These are phyloP conservation scores for Calameuta idolon DNA, from an alignment of 2,888 invertebrate species.

Conservation along the genomic window DNA sequence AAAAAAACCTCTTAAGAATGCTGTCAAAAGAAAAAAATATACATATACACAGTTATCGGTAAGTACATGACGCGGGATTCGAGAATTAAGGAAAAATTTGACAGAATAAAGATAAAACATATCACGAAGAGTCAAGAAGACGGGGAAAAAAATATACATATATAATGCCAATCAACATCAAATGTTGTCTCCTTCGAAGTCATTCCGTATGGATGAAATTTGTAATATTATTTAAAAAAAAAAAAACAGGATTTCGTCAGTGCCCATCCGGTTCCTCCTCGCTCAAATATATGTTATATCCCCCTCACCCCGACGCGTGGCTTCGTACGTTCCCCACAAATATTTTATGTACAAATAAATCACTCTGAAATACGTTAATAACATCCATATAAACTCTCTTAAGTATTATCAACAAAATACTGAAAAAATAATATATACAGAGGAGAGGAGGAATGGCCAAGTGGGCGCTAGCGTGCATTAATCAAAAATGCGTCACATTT, in stretches of 20 bases:
- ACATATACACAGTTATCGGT: neutral
- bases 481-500: neutral
- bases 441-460: conserved; percentile 18
- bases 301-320: neutral
- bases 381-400: conserved; percentile 49
- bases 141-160: neutral
- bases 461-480: neutral
- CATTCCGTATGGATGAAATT: conserved; percentile 5
- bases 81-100: neutral
- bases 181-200: conserved; percentile 9
- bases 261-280: conserved; percentile 4
- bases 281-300: conserved; percentile 17
- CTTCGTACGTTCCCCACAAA: conserved; percentile 22
- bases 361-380: conserved; percentile 44
- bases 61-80: neutral
- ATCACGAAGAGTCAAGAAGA: neutral
- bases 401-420: conserved; percentile 47
- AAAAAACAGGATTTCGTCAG: conserved; percentile 5
- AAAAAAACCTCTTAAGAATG: neutral
- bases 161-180: neutral
- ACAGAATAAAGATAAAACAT: neutral
- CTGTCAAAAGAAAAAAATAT: neutral
- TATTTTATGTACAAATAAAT: conserved; percentile 44
- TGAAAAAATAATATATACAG: conserved; percentile 45
- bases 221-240: conserved; percentile 13